Percentiles rank a stretch among this genome's conserved stretches.
These are phyloP conservation scores for Grantiella picta DNA, from an alignment of 2,113 vertebrate genomes.

Conservation along the genomic window DNA sequence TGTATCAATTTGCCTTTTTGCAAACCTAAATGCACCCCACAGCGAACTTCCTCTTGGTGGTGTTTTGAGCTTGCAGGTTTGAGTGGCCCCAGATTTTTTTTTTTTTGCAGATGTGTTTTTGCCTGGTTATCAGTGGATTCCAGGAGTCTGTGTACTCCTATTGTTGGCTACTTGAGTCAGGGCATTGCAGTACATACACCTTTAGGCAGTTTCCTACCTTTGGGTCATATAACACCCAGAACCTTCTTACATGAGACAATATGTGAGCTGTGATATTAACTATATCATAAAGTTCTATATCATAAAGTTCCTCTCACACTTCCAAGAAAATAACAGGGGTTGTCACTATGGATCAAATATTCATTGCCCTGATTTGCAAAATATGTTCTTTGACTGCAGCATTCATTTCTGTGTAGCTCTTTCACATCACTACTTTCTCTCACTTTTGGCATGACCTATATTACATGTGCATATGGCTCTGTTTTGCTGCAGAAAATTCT, in stretches of 20 bases:
- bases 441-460: accelerated
- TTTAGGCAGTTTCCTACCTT: neutral
- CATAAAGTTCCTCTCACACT: neutral
- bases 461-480: accelerated
- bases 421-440: neutral
- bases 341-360: neutral
- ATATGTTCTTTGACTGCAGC: neutral
- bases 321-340: neutral
- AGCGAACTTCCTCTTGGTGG: neutral
- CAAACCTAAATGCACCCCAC: accelerated
- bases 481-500: neutral
- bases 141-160: neutral
- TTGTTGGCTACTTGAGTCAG: neutral
- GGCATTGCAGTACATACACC: neutral
- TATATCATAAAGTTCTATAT: accelerated
- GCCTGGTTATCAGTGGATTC: neutral
- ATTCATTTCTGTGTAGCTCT: neutral
- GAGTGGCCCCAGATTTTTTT: neutral
- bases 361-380: neutral
- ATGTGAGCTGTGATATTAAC: neutral
- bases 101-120: neutral
- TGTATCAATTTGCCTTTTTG: neutral
- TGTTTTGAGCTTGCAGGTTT: neutral
- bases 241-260: neutral
- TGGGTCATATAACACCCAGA: neutral